Percentiles rank a stretch among this genome's conserved stretches.
These are phyloP conservation scores for Mirza zaza DNA, from an alignment of 2,113 vertebrate genomes.

Conservation along the genomic window DNA sequence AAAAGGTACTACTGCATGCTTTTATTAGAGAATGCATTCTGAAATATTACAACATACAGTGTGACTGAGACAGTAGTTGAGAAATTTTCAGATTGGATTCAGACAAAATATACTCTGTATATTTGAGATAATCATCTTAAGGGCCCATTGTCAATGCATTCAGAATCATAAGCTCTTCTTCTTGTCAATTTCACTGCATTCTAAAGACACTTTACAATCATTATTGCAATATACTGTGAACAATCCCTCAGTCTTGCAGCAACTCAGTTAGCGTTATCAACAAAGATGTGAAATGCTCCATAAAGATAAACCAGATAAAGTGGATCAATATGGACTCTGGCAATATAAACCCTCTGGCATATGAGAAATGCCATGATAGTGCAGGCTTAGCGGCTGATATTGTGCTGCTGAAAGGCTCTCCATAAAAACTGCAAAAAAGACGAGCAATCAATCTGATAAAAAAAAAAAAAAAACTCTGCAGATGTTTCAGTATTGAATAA, in stretches of 20 bases:
- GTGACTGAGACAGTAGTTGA: conserved; percentile 29
- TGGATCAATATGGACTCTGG: conserved; percentile 56
- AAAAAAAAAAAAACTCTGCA: neutral
- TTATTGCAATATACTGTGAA: conserved; percentile 42
- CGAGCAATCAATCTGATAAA: neutral
- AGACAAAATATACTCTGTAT: conserved; percentile 25
- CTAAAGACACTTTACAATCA: conserved; percentile 49
- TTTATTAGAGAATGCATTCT: conserved; percentile 48
- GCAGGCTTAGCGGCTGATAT: neutral
- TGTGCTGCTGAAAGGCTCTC: neutral
- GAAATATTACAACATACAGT: neutral
- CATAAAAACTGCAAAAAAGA: neutral
- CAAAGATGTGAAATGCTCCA: conserved; percentile 54
- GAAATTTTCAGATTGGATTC: conserved; percentile 57
- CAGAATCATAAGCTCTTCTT: conserved; percentile 43
- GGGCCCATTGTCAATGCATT: conserved; percentile 29
- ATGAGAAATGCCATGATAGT: conserved; percentile 42
- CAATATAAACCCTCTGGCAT: conserved; percentile 46
- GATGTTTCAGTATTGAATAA: conserved; percentile 31
- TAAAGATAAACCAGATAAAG: conserved; percentile 63
- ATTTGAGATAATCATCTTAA: conserved; percentile 68
- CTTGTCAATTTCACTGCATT: conserved; percentile 52
- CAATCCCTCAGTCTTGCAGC: conserved; percentile 49
- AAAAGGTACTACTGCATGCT: neutral
- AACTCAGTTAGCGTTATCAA: conserved; percentile 55